phyloP scores from a whole-genome alignment of 2,888 invertebrate genomes.

The Lepas anatifera region DNA sequence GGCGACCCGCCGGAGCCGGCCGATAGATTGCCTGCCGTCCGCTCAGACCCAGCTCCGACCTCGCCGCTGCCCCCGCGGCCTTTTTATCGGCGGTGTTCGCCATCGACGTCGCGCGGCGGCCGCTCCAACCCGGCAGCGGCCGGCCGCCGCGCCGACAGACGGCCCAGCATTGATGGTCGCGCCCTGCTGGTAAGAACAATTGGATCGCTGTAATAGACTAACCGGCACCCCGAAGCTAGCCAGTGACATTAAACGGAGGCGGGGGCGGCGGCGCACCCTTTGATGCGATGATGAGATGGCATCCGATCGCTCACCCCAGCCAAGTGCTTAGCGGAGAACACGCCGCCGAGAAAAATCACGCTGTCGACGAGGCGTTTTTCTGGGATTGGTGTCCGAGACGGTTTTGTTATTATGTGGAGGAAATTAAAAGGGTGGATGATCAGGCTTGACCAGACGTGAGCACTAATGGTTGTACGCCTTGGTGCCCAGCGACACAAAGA shows the following conservation, averaged over 20 bases:
- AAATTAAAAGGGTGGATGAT: background rate
- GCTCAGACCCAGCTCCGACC: too few relatives aligned
- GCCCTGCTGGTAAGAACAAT: conserved; percentile 9
- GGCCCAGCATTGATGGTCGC: conserved; percentile 6
- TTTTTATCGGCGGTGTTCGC: background rate
- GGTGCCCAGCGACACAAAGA: too few relatives aligned
- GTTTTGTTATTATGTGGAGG: background rate
- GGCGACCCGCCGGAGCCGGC: background rate
- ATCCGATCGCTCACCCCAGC: background rate
- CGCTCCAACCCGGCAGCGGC: background rate
- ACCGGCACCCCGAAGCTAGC: background rate
- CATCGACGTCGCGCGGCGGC: background rate
- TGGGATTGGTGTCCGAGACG: background rate
- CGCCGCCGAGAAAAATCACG: background rate
- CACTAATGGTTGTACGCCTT: background rate
- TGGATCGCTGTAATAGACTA: background rate
- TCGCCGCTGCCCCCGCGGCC: too few relatives aligned
- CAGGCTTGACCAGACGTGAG: background rate
- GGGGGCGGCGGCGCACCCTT: background rate
- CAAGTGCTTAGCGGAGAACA: background rate
- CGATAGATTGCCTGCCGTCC: too few relatives aligned
- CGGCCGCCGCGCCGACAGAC: background rate
- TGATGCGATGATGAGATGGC: background rate
- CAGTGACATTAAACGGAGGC: background rate
- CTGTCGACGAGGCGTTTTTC: background rate